Percentiles rank a stretch among this genome's conserved stretches.
Conservation (phyloP, 2,113 vertebrate genomes). For the Nansenia antarctica region DNA sequence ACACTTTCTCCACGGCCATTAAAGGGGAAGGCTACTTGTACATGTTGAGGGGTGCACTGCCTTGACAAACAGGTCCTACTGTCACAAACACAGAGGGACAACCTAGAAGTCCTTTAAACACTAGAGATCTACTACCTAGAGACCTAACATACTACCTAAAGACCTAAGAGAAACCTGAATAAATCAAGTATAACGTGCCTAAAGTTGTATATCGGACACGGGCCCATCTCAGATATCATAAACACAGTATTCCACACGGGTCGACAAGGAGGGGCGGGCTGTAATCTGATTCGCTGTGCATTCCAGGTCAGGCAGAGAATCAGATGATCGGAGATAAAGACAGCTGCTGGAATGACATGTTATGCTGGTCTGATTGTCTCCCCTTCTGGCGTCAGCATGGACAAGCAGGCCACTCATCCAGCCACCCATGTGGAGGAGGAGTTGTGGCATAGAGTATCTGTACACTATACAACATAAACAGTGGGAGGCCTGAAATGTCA, state of each 20-base stretch:
- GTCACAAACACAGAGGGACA: not conserved
- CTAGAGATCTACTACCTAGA: too few species aligned
- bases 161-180: not conserved
- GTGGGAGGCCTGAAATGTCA: not conserved
- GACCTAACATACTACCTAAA: too few species aligned
- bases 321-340: not conserved
- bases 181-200: not conserved
- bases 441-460: too few species aligned
- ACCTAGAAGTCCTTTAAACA: not conserved
- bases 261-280: not conserved
- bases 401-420: not conserved
- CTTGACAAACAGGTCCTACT: not conserved
- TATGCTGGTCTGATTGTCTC: not conserved
- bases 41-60: not conserved
- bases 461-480: too few species aligned
- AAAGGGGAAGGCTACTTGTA: not conserved
- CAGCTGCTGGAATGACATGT: constrained; percentile 3
- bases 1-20: not conserved
- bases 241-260: not conserved
- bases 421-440: not conserved
- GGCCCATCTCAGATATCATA: not conserved
- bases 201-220: not conserved
- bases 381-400: not conserved
- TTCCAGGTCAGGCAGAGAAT: not conserved
- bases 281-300: not conserved